Conservation (phyloP, 2,797 vertebrate species). For the Valencia hispanica region DNA sequence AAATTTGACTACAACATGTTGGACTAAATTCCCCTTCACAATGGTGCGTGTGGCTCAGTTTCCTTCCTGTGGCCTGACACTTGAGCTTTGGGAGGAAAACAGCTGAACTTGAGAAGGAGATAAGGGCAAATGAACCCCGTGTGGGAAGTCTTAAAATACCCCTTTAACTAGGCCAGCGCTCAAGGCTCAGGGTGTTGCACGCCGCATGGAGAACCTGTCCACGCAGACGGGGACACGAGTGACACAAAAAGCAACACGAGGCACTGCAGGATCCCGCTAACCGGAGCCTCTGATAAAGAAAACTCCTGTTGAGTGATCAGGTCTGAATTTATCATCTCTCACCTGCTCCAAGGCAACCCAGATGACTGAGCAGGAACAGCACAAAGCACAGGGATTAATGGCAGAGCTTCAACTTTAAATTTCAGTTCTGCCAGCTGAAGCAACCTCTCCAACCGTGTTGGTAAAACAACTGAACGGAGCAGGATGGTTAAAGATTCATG, state of each 20-base stretch:
- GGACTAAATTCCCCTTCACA: not conserved
- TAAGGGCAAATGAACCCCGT: conserved; percentile 69
- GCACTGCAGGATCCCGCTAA: conserved; percentile 25
- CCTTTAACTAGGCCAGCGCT: conserved; percentile 74
- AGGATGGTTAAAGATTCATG: conserved; percentile 63
- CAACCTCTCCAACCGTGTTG: conserved; percentile 34
- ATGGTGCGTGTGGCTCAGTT: conserved; percentile 4
- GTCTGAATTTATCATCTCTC: conserved; percentile 23
- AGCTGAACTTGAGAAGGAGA: conserved; percentile 65
- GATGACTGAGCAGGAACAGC: conserved; percentile 27
- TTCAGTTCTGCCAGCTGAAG: conserved; percentile 45
- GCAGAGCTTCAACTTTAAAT: conserved; percentile 21
- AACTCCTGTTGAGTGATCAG: not conserved
- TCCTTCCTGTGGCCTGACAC: conserved; percentile 32
- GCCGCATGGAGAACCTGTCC: conserved; percentile 44
- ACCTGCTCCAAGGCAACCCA: conserved; percentile 45
- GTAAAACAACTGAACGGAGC: conserved; percentile 48
- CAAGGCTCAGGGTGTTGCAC: conserved; percentile 53
- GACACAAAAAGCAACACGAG: conserved; percentile 49
- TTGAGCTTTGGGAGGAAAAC: conserved; percentile 45
- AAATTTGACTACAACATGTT: not conserved
- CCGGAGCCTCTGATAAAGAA: conserved; percentile 30
- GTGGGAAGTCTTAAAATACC: conserved; percentile 81
- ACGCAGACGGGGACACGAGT: conserved; percentile 32
- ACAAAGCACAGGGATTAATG: conserved; percentile 39